Conservation (phyloP, 2,113 vertebrate genomes). For the Paramisgurnus dabryanus region DNA sequence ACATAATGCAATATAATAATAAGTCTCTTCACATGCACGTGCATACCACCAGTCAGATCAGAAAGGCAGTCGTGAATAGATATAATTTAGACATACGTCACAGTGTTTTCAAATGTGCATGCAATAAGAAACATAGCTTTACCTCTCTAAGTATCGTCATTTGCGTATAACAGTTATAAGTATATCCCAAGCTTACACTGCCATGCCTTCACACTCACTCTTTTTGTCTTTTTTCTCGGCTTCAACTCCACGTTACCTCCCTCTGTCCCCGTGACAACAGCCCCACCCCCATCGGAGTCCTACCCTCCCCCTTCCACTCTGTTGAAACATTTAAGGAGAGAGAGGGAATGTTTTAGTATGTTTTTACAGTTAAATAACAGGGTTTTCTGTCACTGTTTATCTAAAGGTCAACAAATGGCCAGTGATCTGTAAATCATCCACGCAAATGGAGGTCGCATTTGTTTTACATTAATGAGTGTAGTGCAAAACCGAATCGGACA, state of each 20-base stretch:
- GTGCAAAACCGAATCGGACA: not conserved
- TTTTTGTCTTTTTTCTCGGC: conserved; percentile 22
- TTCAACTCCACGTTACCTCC: conserved; percentile 26
- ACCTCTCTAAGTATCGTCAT: conserved; percentile 32
- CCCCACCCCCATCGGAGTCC: conserved; percentile 44
- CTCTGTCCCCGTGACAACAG: conserved; percentile 42
- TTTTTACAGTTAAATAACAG: not conserved
- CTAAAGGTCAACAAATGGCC: not conserved
- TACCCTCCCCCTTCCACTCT: conserved; percentile 44
- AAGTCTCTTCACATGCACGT: too few species aligned
- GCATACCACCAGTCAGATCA: not conserved
- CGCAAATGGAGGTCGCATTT: not conserved
- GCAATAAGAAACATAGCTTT: conserved; percentile 27
- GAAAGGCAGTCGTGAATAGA: not conserved
- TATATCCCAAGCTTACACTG: conserved; percentile 29
- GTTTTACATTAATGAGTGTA: not conserved
- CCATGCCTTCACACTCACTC: conserved; percentile 8
- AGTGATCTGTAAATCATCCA: not conserved
- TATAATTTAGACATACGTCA: too few species aligned
- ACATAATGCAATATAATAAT: too few species aligned
- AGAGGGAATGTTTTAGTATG: not conserved
- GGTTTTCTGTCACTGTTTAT: conserved; percentile 2
- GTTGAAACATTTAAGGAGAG: conserved; percentile 35
- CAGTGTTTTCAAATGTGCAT: not conserved
- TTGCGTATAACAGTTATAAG: conserved; percentile 21